Conservation (phyloP, 2,888 invertebrate genomes). For the Acanthosepion esculentum region DNA sequence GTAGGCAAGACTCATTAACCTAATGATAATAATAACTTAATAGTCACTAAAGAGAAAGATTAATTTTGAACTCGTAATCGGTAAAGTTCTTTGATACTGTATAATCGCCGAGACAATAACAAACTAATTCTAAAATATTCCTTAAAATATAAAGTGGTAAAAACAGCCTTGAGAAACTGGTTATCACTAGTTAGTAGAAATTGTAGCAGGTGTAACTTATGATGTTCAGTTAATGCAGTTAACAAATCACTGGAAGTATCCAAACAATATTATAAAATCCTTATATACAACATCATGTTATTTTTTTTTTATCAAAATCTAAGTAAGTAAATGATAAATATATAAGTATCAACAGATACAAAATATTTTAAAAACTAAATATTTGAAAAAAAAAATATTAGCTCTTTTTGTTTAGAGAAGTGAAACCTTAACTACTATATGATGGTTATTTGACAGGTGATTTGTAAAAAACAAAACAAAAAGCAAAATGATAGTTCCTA, state of each 20-base stretch:
- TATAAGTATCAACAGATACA: background rate
- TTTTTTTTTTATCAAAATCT: background rate
- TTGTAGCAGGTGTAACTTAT: background rate
- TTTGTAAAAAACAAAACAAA: background rate
- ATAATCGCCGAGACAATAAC: background rate
- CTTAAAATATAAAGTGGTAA: background rate
- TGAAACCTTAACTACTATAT: background rate
- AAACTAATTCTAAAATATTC: background rate
- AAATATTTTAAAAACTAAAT: background rate
- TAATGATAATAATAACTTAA: too few species aligned
- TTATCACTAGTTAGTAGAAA: background rate
- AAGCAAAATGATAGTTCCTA: background rate
- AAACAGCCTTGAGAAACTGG: background rate
- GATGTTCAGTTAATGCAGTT: background rate
- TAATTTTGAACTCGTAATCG: too few species aligned
- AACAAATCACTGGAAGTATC: background rate
- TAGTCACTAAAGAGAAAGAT: too few species aligned
- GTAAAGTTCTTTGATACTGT: too few species aligned
- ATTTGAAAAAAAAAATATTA: too few species aligned
- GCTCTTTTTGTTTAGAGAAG: background rate
- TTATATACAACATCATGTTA: background rate
- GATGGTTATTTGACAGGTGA: background rate
- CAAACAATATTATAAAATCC: background rate
- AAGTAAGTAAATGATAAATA: background rate
- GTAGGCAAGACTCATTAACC: too few species aligned